Evolutionary conservation across 2,797 vertebrate species (phyloP).

Genomic region (Sebastiscus tertius): DNA sequence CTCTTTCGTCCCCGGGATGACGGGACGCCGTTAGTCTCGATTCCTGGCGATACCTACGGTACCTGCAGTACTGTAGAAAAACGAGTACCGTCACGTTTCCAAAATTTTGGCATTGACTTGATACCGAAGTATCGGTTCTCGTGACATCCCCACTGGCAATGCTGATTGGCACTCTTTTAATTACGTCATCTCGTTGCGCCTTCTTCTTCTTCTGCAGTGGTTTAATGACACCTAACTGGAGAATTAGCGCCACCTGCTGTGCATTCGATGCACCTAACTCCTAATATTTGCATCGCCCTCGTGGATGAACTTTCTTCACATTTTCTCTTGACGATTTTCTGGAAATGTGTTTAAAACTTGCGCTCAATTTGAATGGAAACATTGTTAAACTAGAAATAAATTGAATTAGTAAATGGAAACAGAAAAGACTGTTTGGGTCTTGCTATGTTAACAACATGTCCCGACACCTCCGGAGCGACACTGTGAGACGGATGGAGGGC

Average conservation of each 20-base stretch:
- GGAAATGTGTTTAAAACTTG: neutral
- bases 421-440: conserved; percentile 13
- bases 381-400: neutral
- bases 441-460: conserved; percentile 27
- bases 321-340: neutral
- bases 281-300: neutral
- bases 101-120: too few species aligned
- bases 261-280: neutral
- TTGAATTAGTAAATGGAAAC: conserved; percentile 29
- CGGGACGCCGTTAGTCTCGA: too few species aligned
- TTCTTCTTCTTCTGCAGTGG: conserved; percentile 1
- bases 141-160: too few species aligned
- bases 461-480: conserved; percentile 56
- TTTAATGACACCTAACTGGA: too few species aligned
- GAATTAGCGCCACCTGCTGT: neutral
- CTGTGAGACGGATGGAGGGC: conserved; percentile 40
- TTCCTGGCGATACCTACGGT: too few species aligned
- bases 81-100: too few species aligned
- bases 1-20: too few species aligned
- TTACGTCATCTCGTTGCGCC: neutral
- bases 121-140: too few species aligned
- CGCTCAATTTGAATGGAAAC: neutral
- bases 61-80: too few species aligned
- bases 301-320: neutral
- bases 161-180: neutral